Conservation (phyloP, 2,113 vertebrate genomes). For the Leucosticte australis region DNA sequence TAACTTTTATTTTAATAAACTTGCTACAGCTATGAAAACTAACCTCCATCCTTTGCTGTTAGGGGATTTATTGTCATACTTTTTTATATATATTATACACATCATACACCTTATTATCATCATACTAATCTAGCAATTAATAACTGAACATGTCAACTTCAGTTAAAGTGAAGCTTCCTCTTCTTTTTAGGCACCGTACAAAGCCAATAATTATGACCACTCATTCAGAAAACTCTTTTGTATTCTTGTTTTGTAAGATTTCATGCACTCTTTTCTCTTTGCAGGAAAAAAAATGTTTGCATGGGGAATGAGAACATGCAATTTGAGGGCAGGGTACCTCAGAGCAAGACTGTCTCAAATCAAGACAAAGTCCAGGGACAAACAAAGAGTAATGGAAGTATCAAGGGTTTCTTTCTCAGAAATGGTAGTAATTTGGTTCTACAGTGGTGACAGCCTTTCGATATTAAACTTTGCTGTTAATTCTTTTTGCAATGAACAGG, state of each 20-base stretch:
- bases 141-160: not conserved
- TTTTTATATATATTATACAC: not conserved
- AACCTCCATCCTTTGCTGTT: not conserved
- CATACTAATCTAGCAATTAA: not conserved
- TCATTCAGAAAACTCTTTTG: not conserved
- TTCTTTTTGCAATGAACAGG: not conserved
- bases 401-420: not conserved
- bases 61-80: not conserved
- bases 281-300: not conserved
- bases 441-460: not conserved
- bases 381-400: not conserved
- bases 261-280: not conserved
- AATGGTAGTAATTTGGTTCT: not conserved
- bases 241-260: not conserved
- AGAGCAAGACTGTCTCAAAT: not conserved
- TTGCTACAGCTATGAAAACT: not conserved
- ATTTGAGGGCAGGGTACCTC: not conserved
- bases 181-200: not conserved
- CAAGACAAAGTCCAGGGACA: not conserved
- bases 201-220: not conserved
- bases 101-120: not conserved
- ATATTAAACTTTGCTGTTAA: not conserved
- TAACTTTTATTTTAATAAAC: not conserved
- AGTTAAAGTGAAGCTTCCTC: not conserved
- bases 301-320: not conserved